Base-by-base conservation (phyloP, 2,113 vertebrate genomes). In the Galbula dea region DNA sequence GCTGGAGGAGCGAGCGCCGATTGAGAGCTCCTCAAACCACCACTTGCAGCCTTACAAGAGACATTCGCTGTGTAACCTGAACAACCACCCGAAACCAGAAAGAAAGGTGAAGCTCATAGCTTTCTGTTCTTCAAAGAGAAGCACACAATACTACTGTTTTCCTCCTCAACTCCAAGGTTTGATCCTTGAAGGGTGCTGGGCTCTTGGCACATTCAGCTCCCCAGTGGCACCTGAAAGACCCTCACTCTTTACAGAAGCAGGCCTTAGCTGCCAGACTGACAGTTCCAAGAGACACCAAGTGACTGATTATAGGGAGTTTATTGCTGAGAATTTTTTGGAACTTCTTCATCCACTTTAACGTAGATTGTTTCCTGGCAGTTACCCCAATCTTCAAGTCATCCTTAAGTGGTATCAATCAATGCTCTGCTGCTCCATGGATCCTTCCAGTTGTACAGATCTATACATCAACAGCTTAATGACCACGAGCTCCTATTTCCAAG, bases 401-500 rank as follows among this genome's bases (percentile, higher is more conserved):
- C 63, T 76, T 66, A 85, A 86, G 43, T 30, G 45, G 5, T 7
- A 76, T 45, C 48, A 84, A 0, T 19, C 41, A 12, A 52, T n/a
- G 36, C 23, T 65, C 15, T 34, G 63, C 45, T 71, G 32, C 61
- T 59, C 57, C 30, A 46, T 32, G 57, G 34, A 63, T 37, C 36
- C 32, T 67, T 77, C 52, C 23, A 63, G 36, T 10, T 37, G 51
- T 7, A 39, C 14, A 27, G n/a, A 45, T 30, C 65, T 21, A 18
- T 32, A 41, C 8, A 13, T 18, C 55, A 54, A 24, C 62, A 48
- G 27, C 36, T 83, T 21, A 61, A 73, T 1, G 34, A 54, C 43
- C 29, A 20, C 0, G 6, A 37, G 37, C 32, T 67, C 0, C 0
- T 26, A 7, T 13, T 71, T 51, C 67, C 49, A 51, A 52, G 69